Percentiles rank a stretch among this genome's conserved stretches.
Evolutionary conservation across 2,113 vertebrate genomes (phyloP).

Genomic region (Platichthys stellatus): DNA sequence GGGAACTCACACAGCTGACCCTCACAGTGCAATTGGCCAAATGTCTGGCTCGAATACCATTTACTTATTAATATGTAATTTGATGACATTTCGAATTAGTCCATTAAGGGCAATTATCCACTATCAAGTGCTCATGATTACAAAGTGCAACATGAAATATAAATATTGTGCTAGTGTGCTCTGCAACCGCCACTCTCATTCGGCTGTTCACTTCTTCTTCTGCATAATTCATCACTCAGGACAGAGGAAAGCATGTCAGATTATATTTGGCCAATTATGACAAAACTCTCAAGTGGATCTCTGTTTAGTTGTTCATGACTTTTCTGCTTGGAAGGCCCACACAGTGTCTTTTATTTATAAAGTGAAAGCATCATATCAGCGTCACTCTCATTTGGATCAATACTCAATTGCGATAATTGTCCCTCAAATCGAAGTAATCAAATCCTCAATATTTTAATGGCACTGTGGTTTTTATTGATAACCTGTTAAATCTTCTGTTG

Average conservation of each 20-base stretch:
- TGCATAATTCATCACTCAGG: constrained; percentile 68
- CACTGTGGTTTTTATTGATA: background rate
- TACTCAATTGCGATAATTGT: constrained; percentile 20
- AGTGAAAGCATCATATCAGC: background rate
- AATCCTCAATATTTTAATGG: background rate
- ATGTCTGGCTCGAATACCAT: constrained; percentile 25
- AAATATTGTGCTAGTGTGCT: constrained; percentile 57
- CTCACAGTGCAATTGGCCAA: background rate
- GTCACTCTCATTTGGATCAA: constrained; percentile 18
- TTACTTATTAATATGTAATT: constrained; percentile 54
- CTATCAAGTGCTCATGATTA: constrained; percentile 37
- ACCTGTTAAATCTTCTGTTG: background rate
- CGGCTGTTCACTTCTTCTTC: constrained; percentile 42
- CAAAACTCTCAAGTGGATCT: constrained; percentile 44
- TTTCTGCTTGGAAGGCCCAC: constrained; percentile 40
- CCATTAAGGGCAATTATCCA: constrained; percentile 50
- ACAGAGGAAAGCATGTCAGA: constrained; percentile 49
- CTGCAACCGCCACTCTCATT: constrained; percentile 48
- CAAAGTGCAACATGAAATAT: constrained; percentile 64
- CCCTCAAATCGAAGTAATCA: constrained; percentile 17
- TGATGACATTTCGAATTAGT: constrained; percentile 17
- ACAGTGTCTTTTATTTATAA: constrained; percentile 17
- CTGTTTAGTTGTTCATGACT: constrained; percentile 39
- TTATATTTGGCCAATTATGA: constrained; percentile 58
- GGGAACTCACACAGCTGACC: constrained; percentile 3